Conservation (phyloP, 23 tunicate species). For the Aplidium turbinatum region DNA sequence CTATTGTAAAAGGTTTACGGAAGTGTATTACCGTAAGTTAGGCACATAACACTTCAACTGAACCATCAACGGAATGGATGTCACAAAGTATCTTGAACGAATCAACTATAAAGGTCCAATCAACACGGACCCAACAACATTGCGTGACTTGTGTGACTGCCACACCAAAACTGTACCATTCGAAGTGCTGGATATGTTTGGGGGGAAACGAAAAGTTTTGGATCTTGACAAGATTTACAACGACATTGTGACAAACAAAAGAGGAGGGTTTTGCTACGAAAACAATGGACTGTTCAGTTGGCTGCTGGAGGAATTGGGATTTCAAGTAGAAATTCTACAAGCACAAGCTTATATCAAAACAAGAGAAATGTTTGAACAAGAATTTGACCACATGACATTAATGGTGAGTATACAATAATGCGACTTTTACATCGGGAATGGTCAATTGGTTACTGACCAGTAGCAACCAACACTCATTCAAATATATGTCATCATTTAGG, state of each 20-base stretch:
- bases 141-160: slow-evolving; percentile 8
- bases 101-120: slow-evolving; percentile 16
- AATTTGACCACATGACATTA: slow-evolving; percentile 42
- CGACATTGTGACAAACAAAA: slow-evolving; percentile 49
- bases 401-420: slow-evolving; percentile 38
- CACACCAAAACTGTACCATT: slow-evolving; percentile 36
- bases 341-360: slow-evolving; percentile 3
- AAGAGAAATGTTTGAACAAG: slow-evolving; percentile 6
- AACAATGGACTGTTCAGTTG: slow-evolving; percentile 39
- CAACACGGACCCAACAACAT: slow-evolving; percentile 5
- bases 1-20: too few species aligned
- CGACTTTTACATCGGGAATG: too few species aligned
- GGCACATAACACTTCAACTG: too few species aligned
- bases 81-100: slow-evolving; percentile 18
- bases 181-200: slow-evolving; percentile 66
- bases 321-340: slow-evolving; percentile 40
- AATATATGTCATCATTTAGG: slow-evolving; percentile 20
- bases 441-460: too few species aligned
- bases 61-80: too few species aligned
- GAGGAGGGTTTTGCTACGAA: slow-evolving; percentile 73
- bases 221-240: slow-evolving; percentile 43
- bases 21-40: too few species aligned
- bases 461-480: background rate
- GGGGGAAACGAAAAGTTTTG: slow-evolving; percentile 45
- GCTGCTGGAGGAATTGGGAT: slow-evolving; percentile 46